These are phyloP conservation scores for Neodiprion lecontei DNA, from an alignment of 1,140 invertebrate genomes.

Conservation along the genomic window DNA sequence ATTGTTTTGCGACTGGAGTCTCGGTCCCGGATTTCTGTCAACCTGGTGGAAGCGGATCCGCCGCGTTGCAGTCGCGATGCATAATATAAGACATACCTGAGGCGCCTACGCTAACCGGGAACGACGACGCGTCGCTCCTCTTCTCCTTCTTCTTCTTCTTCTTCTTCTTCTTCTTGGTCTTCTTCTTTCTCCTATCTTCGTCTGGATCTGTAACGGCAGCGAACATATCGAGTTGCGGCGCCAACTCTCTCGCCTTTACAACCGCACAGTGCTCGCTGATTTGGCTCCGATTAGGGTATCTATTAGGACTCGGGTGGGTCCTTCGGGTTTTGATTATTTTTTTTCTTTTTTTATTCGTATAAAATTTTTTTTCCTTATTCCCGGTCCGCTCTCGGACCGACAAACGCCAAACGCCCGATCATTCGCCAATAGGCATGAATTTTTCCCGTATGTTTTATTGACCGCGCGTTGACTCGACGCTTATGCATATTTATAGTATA, in stretches of 20 bases:
- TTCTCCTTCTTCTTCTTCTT: too few species aligned
- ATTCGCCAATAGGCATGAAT: too few species aligned
- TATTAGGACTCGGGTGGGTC: not conserved
- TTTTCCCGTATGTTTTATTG: not conserved
- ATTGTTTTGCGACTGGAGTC: too few species aligned
- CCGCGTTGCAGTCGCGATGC: too few species aligned
- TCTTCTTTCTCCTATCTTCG: not conserved
- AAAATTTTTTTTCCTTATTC: not conserved
- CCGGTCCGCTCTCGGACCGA: not conserved
- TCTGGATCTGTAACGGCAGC: conserved; percentile 16
- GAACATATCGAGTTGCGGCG: conserved; percentile 18
- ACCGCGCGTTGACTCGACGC: not conserved
- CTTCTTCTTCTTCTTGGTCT: not conserved
- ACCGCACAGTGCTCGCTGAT: not conserved
- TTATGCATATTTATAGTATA: not conserved
- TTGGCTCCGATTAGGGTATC: not conserved
- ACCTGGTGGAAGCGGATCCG: too few species aligned
- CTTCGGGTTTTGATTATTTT: not conserved
- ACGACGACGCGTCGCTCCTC: not conserved
- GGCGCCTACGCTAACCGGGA: not conserved
- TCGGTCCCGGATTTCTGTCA: too few species aligned
- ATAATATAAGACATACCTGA: too few species aligned
- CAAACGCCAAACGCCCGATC: too few species aligned
- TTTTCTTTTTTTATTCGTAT: conserved; percentile 15
- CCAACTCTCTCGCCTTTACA: not conserved